phyloP scores from a whole-genome alignment of 2,113 vertebrate species.

The Pyrgilauda ruficollis region DNA sequence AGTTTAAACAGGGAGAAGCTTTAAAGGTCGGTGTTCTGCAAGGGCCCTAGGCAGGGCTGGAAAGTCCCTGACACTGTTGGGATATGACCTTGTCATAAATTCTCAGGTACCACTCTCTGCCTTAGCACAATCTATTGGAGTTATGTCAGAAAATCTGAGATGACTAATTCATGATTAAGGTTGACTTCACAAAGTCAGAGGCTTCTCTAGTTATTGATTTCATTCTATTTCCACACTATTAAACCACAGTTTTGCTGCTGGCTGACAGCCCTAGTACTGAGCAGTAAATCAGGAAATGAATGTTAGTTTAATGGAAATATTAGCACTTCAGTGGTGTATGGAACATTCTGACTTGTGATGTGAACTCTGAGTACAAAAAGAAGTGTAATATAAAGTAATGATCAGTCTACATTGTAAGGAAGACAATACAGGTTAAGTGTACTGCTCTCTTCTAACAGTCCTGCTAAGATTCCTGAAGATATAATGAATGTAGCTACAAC shows the following conservation, averaged over 20 bases:
- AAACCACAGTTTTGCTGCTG: not conserved
- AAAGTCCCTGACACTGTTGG: not conserved
- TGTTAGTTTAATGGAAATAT: not conserved
- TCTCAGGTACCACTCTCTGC: not conserved
- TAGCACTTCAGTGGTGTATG: not conserved
- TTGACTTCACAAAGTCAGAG: constrained; percentile 7
- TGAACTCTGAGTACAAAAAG: not conserved
- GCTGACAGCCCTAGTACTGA: not conserved
- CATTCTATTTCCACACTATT: not conserved
- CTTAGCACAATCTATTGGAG: constrained; percentile 6
- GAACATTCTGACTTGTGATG: not conserved
- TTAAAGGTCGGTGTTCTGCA: constrained; percentile 39
- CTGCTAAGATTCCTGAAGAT: not conserved
- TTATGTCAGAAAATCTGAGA: constrained; percentile 1
- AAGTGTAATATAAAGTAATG: not conserved
- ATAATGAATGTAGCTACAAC: not conserved
- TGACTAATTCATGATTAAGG: constrained; percentile 4
- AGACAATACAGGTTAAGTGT: not conserved
- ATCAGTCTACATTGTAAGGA: not conserved
- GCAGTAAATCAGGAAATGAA: not conserved
- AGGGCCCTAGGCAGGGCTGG: not conserved
- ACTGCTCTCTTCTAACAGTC: not conserved
- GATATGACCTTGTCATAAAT: constrained; percentile 50
- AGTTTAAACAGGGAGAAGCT: constrained; percentile 46
- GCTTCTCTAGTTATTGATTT: not conserved